A percentile compares a stretch with the other conserved stretches of the same genome.
phyloP scores from a whole-genome alignment of 2,113 vertebrate genomes.

The Pongo abelii region DNA sequence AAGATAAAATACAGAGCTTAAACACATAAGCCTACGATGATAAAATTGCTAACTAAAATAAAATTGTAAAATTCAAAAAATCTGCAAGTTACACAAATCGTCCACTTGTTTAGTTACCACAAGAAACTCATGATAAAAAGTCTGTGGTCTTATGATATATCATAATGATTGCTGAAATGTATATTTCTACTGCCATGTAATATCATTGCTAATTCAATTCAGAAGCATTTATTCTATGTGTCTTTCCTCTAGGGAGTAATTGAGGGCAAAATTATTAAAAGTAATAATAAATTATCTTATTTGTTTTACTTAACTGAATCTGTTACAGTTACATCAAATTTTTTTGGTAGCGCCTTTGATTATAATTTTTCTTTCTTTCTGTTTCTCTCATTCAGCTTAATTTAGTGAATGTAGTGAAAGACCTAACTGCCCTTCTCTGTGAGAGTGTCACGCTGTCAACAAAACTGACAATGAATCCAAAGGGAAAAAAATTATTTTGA shows the following conservation, averaged over 20 bases:
- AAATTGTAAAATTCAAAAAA: slow-evolving; percentile 21
- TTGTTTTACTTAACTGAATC: slow-evolving; percentile 65
- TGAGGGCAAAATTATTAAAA: slow-evolving; percentile 63
- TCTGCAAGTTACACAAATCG: slow-evolving; percentile 15
- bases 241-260: slow-evolving; percentile 37
- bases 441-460: background rate
- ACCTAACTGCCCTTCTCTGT: background rate
- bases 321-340: slow-evolving; percentile 20
- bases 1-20: slow-evolving; percentile 29
- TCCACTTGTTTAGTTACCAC: slow-evolving; percentile 21
- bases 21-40: slow-evolving; percentile 15
- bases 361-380: slow-evolving; percentile 41
- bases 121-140: background rate
- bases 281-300: slow-evolving; percentile 50
- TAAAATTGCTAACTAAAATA: slow-evolving; percentile 58
- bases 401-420: background rate
- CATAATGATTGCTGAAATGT: background rate
- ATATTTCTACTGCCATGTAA: background rate
- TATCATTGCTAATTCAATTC: background rate
- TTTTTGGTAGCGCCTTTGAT: slow-evolving; percentile 45
- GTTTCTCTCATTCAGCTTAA: slow-evolving; percentile 29
- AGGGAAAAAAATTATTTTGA: background rate
- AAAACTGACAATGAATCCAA: slow-evolving; percentile 41
- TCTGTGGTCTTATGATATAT: background rate
- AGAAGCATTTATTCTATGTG: background rate